These are phyloP conservation scores for Bicyclus anynana DNA, from an alignment of 1,140 invertebrate species.

Conservation along the genomic window DNA sequence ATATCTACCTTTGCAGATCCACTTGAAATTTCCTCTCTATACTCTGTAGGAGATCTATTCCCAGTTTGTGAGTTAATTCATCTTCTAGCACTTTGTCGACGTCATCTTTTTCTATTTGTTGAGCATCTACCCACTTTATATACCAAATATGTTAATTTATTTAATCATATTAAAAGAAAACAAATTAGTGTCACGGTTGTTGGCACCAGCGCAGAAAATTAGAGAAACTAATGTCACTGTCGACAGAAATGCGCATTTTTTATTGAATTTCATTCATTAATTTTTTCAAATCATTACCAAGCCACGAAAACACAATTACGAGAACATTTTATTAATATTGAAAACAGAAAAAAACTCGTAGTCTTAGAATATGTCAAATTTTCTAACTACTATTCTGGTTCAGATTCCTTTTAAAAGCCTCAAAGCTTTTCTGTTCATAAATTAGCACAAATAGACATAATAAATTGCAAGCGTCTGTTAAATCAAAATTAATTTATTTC, in stretches of 20 bases:
- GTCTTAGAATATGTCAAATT: too few relatives aligned
- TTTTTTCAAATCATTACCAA: too few relatives aligned
- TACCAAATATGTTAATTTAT: neutral
- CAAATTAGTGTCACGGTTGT: neutral
- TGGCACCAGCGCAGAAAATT: neutral
- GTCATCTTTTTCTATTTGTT: slow-evolving; percentile 43
- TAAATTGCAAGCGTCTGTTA: too few relatives aligned
- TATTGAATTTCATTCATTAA: neutral
- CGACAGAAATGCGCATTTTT: neutral
- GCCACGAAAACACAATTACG: too few relatives aligned
- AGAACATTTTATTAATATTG: too few relatives aligned
- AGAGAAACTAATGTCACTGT: slow-evolving; percentile 5
- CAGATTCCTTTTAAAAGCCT: too few relatives aligned
- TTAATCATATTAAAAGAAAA: neutral
- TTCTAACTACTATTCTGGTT: too few relatives aligned
- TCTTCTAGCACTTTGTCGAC: slow-evolving; percentile 63
- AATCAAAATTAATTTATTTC: too few relatives aligned
- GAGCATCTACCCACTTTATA: slow-evolving; percentile 20
- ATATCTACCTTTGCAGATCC: slow-evolving; percentile 57
- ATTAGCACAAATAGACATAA: too few relatives aligned
- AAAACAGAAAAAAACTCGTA: too few relatives aligned
- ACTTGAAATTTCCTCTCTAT: slow-evolving; percentile 65
- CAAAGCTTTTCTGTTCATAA: too few relatives aligned
- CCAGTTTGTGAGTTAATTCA: slow-evolving; percentile 58
- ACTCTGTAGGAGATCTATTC: slow-evolving; percentile 55